Conservation (phyloP, 1,140 invertebrate species). For the Frieseomelitta varia region DNA sequence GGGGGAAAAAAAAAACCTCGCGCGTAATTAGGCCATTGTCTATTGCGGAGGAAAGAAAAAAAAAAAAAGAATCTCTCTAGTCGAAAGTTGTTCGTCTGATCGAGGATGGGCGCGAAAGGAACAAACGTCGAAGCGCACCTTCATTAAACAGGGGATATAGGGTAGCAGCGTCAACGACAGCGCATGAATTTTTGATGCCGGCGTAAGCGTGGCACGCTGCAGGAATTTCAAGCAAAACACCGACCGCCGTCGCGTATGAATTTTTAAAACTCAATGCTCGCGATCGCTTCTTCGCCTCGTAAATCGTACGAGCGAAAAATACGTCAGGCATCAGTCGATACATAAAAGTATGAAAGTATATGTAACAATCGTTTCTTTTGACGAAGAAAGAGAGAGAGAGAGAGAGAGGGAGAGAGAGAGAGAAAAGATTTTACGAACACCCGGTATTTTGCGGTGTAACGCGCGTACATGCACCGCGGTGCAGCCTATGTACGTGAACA, state of each 20-base stretch:
- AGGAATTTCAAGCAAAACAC: slow-evolving; percentile 8
- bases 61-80: not conserved
- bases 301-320: no score
- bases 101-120: not conserved
- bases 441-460: slow-evolving; percentile 71
- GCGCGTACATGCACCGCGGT: slow-evolving; percentile 61
- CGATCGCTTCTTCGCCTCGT: not conserved
- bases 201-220: slow-evolving; percentile 28
- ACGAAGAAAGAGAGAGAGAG: not conserved
- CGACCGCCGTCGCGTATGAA: slow-evolving; percentile 2
- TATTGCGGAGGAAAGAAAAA: accelerated
- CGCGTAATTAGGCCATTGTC: slow-evolving; percentile 20
- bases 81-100: not conserved
- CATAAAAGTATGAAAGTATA: not conserved
- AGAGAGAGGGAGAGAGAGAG: slow-evolving; percentile 1
- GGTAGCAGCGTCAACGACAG: slow-evolving; percentile 48
- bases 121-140: slow-evolving; percentile 1
- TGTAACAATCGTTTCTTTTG: not conserved
- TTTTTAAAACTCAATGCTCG: not conserved
- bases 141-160: slow-evolving; percentile 39
- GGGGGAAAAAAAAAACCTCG: not conserved
- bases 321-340: no score
- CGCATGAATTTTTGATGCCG: slow-evolving; percentile 43
- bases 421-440: slow-evolving; percentile 63
- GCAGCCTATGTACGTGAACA: slow-evolving; percentile 54